Evolutionary conservation across 2,113 vertebrate species (phyloP).

Genomic region (Myotis lucifugus): DNA sequence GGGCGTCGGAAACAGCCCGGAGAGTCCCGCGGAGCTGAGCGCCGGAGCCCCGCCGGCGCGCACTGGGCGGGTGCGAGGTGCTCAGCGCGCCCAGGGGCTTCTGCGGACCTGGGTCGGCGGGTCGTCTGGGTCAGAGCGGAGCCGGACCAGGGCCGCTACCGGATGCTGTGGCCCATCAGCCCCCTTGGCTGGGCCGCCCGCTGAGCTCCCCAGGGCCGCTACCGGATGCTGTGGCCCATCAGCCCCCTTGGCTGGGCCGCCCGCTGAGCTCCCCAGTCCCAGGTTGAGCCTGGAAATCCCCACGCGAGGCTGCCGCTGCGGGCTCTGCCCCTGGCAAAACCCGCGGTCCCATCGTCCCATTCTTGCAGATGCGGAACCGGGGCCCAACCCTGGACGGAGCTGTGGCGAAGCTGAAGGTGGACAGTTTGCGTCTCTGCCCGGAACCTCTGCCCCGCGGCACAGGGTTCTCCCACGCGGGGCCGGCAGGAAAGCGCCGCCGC

Average conservation of each 20-base stretch:
- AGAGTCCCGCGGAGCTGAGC: background rate
- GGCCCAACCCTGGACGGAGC: background rate
- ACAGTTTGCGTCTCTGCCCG: background rate
- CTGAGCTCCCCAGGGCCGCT: background rate
- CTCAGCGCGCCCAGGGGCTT: rapidly evolving
- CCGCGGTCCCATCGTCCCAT: rapidly evolving
- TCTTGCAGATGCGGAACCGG: background rate
- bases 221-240: too few relatives aligned
- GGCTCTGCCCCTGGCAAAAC: background rate
- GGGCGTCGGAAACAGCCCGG: slow-evolving; percentile 32
- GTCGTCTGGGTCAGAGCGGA: background rate
- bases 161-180: rapidly evolving
- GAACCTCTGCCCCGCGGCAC: background rate
- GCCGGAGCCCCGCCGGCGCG: background rate
- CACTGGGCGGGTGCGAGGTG: background rate
- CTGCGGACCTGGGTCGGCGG: background rate
- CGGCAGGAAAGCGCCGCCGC: background rate
- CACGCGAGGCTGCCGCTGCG: rapidly evolving
- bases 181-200: background rate
- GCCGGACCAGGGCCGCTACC: too few relatives aligned
- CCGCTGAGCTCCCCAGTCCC: background rate
- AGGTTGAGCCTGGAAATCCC: background rate
- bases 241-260: rapidly evolving
- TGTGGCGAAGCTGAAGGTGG: background rate
- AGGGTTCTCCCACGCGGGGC: background rate